A percentile compares a stretch with the other conserved stretches of the same genome.
Conservation (phyloP, 2,113 vertebrate genomes). For the Pseudopipra pipra region DNA sequence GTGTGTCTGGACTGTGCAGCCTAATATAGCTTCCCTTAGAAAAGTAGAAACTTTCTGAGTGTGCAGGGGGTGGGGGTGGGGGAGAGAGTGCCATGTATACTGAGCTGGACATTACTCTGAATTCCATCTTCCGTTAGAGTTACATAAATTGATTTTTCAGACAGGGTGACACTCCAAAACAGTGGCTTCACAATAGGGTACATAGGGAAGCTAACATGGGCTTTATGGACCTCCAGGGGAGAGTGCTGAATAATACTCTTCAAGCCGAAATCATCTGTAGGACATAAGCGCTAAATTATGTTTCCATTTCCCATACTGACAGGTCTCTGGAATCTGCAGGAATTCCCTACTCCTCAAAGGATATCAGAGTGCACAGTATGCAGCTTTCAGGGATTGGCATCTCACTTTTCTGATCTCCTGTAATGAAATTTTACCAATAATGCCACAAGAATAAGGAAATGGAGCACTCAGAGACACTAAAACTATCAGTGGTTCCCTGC, state of each 20-base stretch:
- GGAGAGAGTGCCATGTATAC: neutral
- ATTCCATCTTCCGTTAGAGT: conserved; percentile 2
- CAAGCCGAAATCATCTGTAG: conserved; percentile 52
- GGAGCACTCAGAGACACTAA: conserved; percentile 1
- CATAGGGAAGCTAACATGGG: conserved; percentile 45
- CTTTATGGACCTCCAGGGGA: conserved; percentile 50
- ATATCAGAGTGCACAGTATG: neutral
- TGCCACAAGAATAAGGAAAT: neutral
- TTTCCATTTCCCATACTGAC: conserved; percentile 46
- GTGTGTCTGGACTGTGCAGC: neutral
- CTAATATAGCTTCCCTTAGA: neutral
- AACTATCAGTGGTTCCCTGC: neutral
- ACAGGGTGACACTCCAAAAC: conserved; percentile 56
- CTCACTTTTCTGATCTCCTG: neutral
- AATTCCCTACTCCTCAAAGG: conserved; percentile 58
- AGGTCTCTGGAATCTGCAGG: conserved; percentile 49
- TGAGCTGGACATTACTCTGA: neutral
- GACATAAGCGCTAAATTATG: conserved; percentile 68
- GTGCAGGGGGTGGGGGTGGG: neutral
- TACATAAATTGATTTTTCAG: conserved; percentile 48
- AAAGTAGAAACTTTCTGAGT: neutral
- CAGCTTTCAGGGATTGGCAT: conserved; percentile 55
- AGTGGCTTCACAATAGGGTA: conserved; percentile 61
- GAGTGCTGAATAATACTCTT: conserved; percentile 45
- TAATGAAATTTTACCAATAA: conserved; percentile 44